Conservation (phyloP, 2,888 invertebrate genomes). For the Synergus itoensis region DNA sequence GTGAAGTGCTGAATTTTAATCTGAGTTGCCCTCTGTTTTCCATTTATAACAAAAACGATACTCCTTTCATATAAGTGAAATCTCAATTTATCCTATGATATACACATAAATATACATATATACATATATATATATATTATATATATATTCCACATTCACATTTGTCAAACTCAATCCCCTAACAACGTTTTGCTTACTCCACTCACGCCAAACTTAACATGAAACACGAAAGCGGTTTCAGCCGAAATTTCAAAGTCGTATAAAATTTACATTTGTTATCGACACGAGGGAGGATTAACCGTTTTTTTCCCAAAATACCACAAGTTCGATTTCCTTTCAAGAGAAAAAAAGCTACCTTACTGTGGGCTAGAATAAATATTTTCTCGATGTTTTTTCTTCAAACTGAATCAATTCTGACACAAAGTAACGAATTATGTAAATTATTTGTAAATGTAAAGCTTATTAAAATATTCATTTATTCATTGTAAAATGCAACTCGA, state of each 20-base stretch:
- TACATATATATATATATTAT: neutral
- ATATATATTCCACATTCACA: slow-evolving; percentile 21
- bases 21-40: slow-evolving; percentile 3
- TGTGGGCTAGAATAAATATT: neutral
- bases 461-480: neutral
- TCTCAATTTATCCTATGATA: neutral
- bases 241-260: slow-evolving; percentile 11
- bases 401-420: neutral
- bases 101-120: slow-evolving; percentile 13
- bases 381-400: neutral
- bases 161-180: slow-evolving; percentile 10
- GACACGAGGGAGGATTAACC: neutral
- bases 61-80: slow-evolving; percentile 33
- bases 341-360: neutral
- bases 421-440: neutral
- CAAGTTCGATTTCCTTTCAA: neutral
- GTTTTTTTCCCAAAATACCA: neutral
- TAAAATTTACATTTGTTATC: slow-evolving; percentile 27
- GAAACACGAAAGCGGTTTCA: slow-evolving; percentile 33
- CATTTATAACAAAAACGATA: slow-evolving; percentile 13
- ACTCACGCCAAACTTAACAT: neutral
- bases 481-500: neutral
- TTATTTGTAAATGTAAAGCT: neutral
- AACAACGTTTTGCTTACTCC: neutral
- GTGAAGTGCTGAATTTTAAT: slow-evolving; percentile 3